A percentile compares a stretch with the other conserved stretches of the same genome.
Conservation (phyloP, 2,888 invertebrate species). For the Pandemis heparana region DNA sequence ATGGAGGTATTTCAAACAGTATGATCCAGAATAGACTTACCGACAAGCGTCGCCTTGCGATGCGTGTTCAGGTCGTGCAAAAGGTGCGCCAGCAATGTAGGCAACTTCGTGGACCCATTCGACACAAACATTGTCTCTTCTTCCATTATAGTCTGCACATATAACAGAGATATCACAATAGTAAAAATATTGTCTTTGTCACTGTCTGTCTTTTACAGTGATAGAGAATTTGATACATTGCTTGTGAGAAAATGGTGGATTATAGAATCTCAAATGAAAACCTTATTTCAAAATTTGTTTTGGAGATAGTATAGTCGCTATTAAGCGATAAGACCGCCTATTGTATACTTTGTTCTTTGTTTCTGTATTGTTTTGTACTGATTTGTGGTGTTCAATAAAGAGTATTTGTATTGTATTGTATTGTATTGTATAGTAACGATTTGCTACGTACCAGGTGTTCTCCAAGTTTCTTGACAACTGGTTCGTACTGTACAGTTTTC, state of each 20-base stretch:
- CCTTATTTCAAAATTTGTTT: background rate
- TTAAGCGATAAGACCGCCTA: too few species aligned
- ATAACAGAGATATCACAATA: background rate
- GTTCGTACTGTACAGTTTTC: slow-evolving; percentile 96
- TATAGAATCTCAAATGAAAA: too few species aligned
- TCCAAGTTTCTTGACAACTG: slow-evolving; percentile 96
- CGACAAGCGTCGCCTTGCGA: slow-evolving; percentile 91
- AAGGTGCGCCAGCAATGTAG: slow-evolving; percentile 91
- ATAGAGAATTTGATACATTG: too few species aligned
- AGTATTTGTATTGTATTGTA: too few species aligned
- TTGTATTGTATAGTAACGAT: too few species aligned
- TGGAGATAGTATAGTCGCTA: too few species aligned
- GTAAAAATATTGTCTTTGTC: too few species aligned
- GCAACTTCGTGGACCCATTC: slow-evolving; percentile 89
- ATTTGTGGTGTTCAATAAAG: too few species aligned
- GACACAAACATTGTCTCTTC: slow-evolving; percentile 95
- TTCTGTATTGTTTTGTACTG: too few species aligned
- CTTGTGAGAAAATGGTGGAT: too few species aligned
- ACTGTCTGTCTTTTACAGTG: too few species aligned
- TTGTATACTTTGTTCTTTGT: too few species aligned
- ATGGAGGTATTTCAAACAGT: background rate
- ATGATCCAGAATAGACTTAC: slow-evolving; percentile 67
- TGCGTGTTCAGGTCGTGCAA: slow-evolving; percentile 93
- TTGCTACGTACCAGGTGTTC: slow-evolving; percentile 91
- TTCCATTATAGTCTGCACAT: slow-evolving; percentile 90